Base-by-base conservation (phyloP, 2,797 vertebrate genomes). In the Numenius phaeopus region DNA sequence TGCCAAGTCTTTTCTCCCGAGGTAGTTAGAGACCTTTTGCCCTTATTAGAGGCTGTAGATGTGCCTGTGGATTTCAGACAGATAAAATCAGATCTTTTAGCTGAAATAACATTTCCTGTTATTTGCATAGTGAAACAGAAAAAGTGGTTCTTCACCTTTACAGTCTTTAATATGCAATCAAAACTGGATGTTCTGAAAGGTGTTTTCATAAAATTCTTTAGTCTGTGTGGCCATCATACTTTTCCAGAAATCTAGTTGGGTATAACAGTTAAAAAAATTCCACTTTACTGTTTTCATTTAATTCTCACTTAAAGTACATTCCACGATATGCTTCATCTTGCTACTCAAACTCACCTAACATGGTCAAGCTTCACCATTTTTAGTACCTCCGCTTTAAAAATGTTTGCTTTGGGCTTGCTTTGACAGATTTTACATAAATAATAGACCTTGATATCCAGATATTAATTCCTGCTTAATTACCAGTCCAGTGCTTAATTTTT, bases 261-360 rank as follows among this genome's bases (percentile, higher is more conserved):
- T 57, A 2, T 30, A 71, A 42, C 42, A 46, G 34, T 70, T 83
- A 32, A 9, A 27, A 27, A 89, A 84, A 54, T 22, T 32, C 14
- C 50, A 34, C 14, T 50, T 72, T 17, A 13, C 11, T 1, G 1
- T 84, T 86, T 54, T 24, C 8, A 34, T 62, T 73, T 20, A 30
- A 42, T 72, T 65, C 20, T 70, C 11, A 24, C 29, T 73, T 46
- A 52, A 70, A 80, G 11, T 54, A 46, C 11, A 23, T 76, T 90
- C 13, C 10, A 20, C 0, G 1, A 5, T 22, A 21, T 3, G 3
- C 6, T 79, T 79, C 69, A 40, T 62, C 34, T 76, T 20, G 4
- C 46, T 79, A 7, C 26, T 69, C 20, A 75, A 20, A 65, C 12
- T 69, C 26, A 34, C 29, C 21, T 46, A 66, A 19, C 47, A 11